Evolutionary conservation across 2,797 vertebrate species (phyloP).

Genomic region (Sphaeramia orbicularis): DNA sequence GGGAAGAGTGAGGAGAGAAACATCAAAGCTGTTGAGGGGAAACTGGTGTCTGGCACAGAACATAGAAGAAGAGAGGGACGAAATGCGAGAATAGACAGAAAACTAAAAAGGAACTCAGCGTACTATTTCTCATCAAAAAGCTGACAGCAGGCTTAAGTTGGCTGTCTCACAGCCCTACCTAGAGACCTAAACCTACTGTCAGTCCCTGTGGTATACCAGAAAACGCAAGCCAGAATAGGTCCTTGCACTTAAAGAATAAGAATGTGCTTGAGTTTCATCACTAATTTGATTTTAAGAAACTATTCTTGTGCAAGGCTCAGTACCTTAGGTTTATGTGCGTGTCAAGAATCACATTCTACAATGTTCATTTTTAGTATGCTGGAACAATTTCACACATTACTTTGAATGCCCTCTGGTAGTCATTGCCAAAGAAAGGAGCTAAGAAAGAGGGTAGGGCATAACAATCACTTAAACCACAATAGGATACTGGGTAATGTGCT

Average conservation of each 20-base stretch:
- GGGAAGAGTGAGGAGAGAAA: slow-evolving; percentile 59
- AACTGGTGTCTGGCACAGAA: slow-evolving; percentile 55
- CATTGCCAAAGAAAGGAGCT: slow-evolving; percentile 29
- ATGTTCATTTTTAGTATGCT: slow-evolving; percentile 26
- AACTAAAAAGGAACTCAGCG: slow-evolving; percentile 47
- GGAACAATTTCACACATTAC: slow-evolving; percentile 35
- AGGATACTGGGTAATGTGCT: slow-evolving; percentile 5
- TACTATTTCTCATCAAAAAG: slow-evolving; percentile 69
- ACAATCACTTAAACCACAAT: slow-evolving; percentile 25
- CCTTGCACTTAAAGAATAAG: slow-evolving; percentile 4
- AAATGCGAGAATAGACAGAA: slow-evolving; percentile 17
- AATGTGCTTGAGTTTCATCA: slow-evolving; percentile 44
- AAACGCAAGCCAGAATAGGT: slow-evolving; percentile 28
- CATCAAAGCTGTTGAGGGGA: slow-evolving; percentile 69
- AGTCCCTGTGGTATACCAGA: slow-evolving; percentile 38
- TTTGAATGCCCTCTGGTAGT: slow-evolving; percentile 42
- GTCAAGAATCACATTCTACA: slow-evolving; percentile 37
- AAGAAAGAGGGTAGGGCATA: slow-evolving; percentile 34
- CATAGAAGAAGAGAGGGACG: slow-evolving; percentile 33
- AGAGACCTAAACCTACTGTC: slow-evolving; percentile 54
- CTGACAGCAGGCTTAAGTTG: slow-evolving; percentile 68
- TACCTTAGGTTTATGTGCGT: slow-evolving; percentile 10
- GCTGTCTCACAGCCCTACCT: slow-evolving; percentile 52
- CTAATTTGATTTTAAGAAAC: slow-evolving; percentile 42
- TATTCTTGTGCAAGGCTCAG: not conserved